Evolutionary conservation across 2,797 vertebrate species (phyloP).

Genomic region (Leucoraja ocellata): DNA sequence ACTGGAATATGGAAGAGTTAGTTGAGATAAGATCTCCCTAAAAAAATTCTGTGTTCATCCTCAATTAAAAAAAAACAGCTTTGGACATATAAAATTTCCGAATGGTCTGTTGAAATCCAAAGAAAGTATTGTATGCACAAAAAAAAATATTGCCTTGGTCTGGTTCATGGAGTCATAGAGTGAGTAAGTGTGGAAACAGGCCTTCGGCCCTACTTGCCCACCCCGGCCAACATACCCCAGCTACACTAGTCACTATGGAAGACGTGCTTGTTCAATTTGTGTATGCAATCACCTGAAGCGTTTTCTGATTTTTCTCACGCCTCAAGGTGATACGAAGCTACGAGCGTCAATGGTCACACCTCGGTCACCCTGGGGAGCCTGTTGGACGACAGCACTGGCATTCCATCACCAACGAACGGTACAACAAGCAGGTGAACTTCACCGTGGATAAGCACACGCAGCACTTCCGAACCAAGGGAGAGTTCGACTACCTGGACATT

Average conservation of each 20-base stretch:
- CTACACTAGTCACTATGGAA: neutral
- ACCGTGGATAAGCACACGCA: conserved; percentile 81
- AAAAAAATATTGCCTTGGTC: neutral
- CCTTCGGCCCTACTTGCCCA: no score
- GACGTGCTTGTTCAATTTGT: neutral
- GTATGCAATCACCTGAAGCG: neutral
- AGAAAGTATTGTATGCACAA: no score
- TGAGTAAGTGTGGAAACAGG: no score
- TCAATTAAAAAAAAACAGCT: neutral
- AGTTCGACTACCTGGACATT: conserved; percentile 83
- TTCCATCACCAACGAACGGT: conserved; percentile 81
- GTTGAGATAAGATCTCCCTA: no score
- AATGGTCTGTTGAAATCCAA: neutral
- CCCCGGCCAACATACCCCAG: no score
- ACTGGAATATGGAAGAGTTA: no score
- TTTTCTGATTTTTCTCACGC: neutral
- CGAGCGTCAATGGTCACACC: conserved; percentile 65
- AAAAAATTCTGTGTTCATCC: no score
- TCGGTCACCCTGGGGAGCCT: conserved; percentile 79
- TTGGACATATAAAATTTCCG: neutral
- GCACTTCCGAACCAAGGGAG: conserved; percentile 81
- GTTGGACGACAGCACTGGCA: conserved; percentile 96
- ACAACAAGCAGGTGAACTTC: conserved; percentile 92
- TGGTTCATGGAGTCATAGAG: neutral
- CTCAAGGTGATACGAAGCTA: conserved; percentile 73